Base-by-base conservation (phyloP, 92 coral and sea anemone species). In the Galaxea fascicularis region DNA sequence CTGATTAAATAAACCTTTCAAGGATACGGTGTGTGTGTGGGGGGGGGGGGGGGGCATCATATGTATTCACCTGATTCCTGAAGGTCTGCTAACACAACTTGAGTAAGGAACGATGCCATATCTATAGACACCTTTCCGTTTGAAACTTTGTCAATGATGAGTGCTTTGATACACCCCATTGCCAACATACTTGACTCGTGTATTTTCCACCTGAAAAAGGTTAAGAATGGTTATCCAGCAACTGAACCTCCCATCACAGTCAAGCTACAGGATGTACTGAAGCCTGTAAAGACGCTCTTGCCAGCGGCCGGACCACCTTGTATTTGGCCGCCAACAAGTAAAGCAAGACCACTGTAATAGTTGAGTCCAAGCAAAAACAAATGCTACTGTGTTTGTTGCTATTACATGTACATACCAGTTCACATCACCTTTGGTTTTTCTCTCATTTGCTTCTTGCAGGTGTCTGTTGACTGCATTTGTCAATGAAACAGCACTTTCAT, bases 131-230 rank as follows among this genome's bases (percentile, higher is more conserved):
- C 71, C 49, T 93, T 89, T 1, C 94, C 94, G 54, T 92, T 91
- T 25, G 98, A 72, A 51, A 96, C 98, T 79, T 92, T 96, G 71
- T 95, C 98, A 35, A 94, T 89, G 57, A 96, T 90, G 11, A 96
- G 95, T 0, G 97, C 80, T 74, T 96, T 95, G 64, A 96, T 92
- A 64, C 98, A 96, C 4, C 99, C 99, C 92, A 96, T 93, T 65
- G 99, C 99, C 41, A 96, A 77, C 98, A 96, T 94, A 73, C 98
- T 94, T 0, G 98, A 95, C 80, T 96, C 99, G 57, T 96, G 98
- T 31, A 94, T 83, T 81, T 96, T 96, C 99, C 99, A 96, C 99
- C 99, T 96, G 58, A 24, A 79, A 78, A 53, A n/a, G 16, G 25
- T 17, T 4, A 46, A 4, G 30, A 22, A 44, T 20, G 41, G 2